phyloP scores from a whole-genome alignment of 2,797 vertebrate genomes.

The Florisuga fusca region DNA sequence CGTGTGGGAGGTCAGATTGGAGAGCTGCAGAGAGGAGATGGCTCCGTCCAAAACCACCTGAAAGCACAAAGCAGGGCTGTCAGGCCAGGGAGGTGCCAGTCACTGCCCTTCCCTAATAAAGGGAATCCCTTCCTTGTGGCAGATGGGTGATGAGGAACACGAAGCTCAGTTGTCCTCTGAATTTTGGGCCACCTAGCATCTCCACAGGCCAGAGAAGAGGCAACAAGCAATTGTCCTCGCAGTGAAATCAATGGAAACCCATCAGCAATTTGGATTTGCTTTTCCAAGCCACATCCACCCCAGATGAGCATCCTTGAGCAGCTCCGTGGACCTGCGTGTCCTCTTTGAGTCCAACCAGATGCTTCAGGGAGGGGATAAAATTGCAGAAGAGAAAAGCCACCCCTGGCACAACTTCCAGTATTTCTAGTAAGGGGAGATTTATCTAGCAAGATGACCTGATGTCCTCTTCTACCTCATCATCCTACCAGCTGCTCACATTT shows the following conservation, averaged over 20 bases:
- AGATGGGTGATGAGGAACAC: not conserved
- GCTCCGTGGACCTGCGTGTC: not conserved
- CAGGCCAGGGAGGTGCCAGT: not conserved
- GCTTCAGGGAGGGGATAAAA: not conserved
- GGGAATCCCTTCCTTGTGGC: not conserved
- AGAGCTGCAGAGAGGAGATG: constrained; percentile 79
- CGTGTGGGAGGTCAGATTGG: constrained; percentile 86
- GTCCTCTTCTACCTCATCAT: not conserved
- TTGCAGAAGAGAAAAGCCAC: not conserved
- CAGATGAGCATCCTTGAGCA: not conserved
- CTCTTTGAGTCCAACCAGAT: not conserved
- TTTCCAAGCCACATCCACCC: not conserved
- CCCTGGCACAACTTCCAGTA: rapidly evolving
- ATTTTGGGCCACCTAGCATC: not conserved
- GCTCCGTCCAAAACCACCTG: constrained; percentile 87
- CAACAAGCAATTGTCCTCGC: not conserved
- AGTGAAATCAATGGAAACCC: not conserved
- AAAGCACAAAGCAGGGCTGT: not conserved
- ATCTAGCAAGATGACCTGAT: too few relatives aligned
- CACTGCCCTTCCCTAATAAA: not conserved
- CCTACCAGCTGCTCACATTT: not conserved
- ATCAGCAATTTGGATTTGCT: not conserved
- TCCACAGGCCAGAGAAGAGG: not conserved
- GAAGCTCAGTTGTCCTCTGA: not conserved
- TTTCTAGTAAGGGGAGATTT: not conserved